These are phyloP conservation scores for Typhlichthys subterraneus DNA, from an alignment of 2,797 vertebrate genomes.

Conservation along the genomic window DNA sequence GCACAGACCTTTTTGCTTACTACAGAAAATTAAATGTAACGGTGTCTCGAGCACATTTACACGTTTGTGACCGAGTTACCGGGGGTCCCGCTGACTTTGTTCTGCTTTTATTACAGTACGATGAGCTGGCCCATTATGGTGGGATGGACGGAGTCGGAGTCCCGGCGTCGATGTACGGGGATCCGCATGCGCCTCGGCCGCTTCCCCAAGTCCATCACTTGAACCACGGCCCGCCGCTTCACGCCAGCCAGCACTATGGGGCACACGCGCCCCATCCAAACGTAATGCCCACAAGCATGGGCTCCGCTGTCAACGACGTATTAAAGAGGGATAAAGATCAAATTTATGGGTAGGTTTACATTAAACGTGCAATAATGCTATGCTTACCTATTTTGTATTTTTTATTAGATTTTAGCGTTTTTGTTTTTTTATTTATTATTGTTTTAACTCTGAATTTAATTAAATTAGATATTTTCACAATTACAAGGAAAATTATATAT, in stretches of 20 bases:
- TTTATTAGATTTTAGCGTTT: constrained; percentile 33
- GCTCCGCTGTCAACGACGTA: constrained; percentile 99
- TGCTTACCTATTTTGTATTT: constrained; percentile 6
- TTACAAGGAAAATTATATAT: background rate
- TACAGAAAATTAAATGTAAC: no score
- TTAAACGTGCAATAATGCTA: constrained; percentile 8
- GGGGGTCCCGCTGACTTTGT: constrained; percentile 53
- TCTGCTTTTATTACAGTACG: constrained; percentile 87
- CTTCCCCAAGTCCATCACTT: constrained; percentile 98
- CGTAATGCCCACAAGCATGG: constrained; percentile 99
- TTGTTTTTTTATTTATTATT: constrained; percentile 1
- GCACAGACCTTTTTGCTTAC: background rate
- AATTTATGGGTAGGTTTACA: constrained; percentile 93
- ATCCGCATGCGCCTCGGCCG: constrained; percentile 96
- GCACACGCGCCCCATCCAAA: constrained; percentile 97
- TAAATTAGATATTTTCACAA: background rate
- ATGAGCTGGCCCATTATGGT: constrained; percentile 99
- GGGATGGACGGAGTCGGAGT: constrained; percentile 98
- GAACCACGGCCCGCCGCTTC: constrained; percentile 98
- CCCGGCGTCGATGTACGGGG: constrained; percentile 98
- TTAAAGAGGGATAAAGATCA: constrained; percentile 99
- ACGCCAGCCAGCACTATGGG: constrained; percentile 98
- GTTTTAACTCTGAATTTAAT: constrained; percentile 3
- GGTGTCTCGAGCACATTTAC: no score
- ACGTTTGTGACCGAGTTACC: constrained; percentile 22